phyloP scores from a whole-genome alignment of 1,140 invertebrate genomes.

The Xylocopa sonorina region DNA sequence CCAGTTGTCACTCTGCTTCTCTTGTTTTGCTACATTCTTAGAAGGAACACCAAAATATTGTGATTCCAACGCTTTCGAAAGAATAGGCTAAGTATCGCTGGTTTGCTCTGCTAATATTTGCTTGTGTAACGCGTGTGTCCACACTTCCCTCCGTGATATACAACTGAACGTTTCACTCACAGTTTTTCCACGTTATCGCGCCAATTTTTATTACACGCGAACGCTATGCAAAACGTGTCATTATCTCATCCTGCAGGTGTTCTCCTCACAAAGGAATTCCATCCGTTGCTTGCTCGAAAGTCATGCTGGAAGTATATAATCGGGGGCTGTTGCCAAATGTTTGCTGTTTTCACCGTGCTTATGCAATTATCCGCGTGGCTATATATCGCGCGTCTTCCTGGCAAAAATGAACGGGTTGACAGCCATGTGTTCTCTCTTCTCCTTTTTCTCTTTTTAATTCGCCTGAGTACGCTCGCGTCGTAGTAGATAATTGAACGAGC shows the following conservation, averaged over 20 bases:
- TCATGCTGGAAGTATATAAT: slow-evolving; percentile 10
- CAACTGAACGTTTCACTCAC: not conserved
- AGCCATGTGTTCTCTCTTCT: not conserved
- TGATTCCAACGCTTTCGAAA: too few species aligned
- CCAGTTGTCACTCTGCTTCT: too few species aligned
- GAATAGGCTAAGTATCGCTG: not conserved
- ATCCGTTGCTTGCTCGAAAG: not conserved
- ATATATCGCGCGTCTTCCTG: not conserved
- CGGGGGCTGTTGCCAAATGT: slow-evolving; percentile 21
- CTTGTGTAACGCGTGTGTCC: not conserved
- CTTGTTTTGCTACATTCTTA: too few species aligned
- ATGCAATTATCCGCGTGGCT: slow-evolving; percentile 1
- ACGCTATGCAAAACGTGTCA: slow-evolving; percentile 26
- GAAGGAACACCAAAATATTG: too few species aligned
- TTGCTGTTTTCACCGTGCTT: slow-evolving; percentile 10
- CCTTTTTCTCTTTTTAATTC: not conserved
- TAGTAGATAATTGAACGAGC: not conserved
- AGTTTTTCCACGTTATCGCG: slow-evolving; percentile 3
- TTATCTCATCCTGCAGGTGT: slow-evolving; percentile 12
- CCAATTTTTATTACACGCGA: not conserved
- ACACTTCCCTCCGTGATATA: not conserved
- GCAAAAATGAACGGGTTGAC: not conserved
- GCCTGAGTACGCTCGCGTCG: not conserved
- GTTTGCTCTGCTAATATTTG: not conserved
- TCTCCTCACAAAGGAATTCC: slow-evolving; percentile 3